Base-by-base conservation (phyloP, 2,888 invertebrate genomes). In the Hetaerina titia region DNA sequence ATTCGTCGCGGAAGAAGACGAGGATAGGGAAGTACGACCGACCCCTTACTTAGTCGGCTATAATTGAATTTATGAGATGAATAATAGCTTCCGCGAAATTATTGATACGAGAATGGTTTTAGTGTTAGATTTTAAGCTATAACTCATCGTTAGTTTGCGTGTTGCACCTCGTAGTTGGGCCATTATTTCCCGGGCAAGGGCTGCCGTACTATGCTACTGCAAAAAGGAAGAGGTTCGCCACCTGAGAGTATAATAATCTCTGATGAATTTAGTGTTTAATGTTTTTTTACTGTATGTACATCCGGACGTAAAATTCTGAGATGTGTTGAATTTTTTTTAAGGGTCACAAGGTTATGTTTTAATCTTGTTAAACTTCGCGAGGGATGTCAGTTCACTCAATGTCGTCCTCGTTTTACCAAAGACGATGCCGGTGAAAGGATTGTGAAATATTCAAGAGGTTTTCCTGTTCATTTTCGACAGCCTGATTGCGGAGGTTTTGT, bases 21-120 rank as follows among this genome's bases (percentile, higher is more conserved):
- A 45, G 45, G 45, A 45, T 45, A 81, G 81, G 81, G 13, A 8
- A 81, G 81, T 81, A 11, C 11, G 22, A 31, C 19, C 31, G 11
- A n/a, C 4, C 81, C 81, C 11, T 81, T 31, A 31, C 9, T 15
- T n/a, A 11, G 15, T 6, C 2, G 7, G 69, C 31, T 0, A 2
- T 81, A 81, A 31, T 81, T 81, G 81, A 25, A 81, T 81, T 81
- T 31, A 81, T 81, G 81, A 11, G 81, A 81, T 81, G 31, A 31
- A 81, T 81, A 31, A 81, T 81, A 69, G 69, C n/a, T 69, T 17
- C 81, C 31, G 81, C 13, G 81, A 81, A 81, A 81, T 81, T 15
- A 81, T 81, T 11, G 81, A 81, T 25, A 81, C 31, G 31, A 31
- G 4, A 31, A 81, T 69, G 81, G 31, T 81, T 45, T 9, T 81